Evolutionary conservation across 1,140 invertebrate genomes (phyloP), one percentile per base, ranked within the genome.

Genomic region (Chironomus striatipennis): DNA sequence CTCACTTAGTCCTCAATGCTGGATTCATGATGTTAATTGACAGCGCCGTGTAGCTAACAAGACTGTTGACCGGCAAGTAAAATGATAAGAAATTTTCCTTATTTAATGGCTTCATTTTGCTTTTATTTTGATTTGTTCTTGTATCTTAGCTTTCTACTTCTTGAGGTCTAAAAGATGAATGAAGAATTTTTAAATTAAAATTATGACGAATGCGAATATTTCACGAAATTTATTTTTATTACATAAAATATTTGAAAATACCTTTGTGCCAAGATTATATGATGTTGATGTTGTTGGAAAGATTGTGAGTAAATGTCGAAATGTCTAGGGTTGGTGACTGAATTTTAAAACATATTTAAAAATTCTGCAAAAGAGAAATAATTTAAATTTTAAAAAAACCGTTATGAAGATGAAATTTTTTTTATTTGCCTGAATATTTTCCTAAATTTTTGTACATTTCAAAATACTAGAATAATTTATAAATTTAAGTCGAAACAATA

Each of bases 21-120:
- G 65, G 65, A 70, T 70, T 70, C 65, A 70, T 70, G 17, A 70
- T 70, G 20, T 70, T 70, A 70, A 70, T 20, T 20, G 65, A 70
- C 20, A 70, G 18, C 1, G 65, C 65, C 20, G 65, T 20, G 20
- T 70, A 70, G 65, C 65, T 70, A 5, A 70, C 20, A 18, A 70
- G 20, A 21, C 65, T 70, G 6, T 70, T 70, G 18, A 70, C 65
- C 65, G 65, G 65, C 18, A 70, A 70, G 10, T 70, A 70, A 18
- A 70, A 21, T 17, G 65, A 70, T 17, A 20, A 70, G 18, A 70
- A 70, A 8, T 9, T 70, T 21, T 70, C 65, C 10, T 20, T 70
- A 18, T 70, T 70, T 70, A 70, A 70, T 70, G 65, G 65, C 65
- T 21, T 70, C 65, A 70, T 70, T 18, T 70, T 70, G n/a, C 2